Evolutionary conservation across 2,113 vertebrate species (phyloP).

Genomic region (Dicentrarchus labrax): DNA sequence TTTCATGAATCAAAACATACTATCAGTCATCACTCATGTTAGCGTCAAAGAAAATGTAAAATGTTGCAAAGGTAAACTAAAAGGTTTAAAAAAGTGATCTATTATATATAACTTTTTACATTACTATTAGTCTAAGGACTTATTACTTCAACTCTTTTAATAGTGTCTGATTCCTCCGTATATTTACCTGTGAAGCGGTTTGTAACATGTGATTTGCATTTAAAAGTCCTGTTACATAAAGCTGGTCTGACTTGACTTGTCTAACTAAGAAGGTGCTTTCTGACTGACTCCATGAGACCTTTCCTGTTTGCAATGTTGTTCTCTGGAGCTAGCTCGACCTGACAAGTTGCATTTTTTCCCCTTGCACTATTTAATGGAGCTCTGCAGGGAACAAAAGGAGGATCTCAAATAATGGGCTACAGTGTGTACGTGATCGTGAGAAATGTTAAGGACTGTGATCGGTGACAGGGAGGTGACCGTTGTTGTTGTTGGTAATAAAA

Average conservation of each 20-base stretch:
- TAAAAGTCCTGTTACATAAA: neutral
- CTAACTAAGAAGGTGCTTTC: conserved; percentile 1
- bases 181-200: neutral
- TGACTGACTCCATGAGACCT: neutral
- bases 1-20: neutral
- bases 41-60: neutral
- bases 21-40: neutral
- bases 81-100: no score
- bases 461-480: accelerated
- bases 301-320: neutral
- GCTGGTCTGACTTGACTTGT: neutral
- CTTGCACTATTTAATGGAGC: neutral
- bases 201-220: no score
- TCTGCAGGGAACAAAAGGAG: neutral
- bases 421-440: neutral
- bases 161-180: neutral
- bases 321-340: conserved; percentile 31
- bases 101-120: neutral
- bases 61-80: neutral
- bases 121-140: neutral
- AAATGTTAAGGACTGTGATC: neutral
- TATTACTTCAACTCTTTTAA: no score
- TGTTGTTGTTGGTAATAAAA: neutral
- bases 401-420: neutral
- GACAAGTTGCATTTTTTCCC: conserved; percentile 23